These are phyloP conservation scores for Pteronura brasiliensis DNA, from an alignment of 2,113 vertebrate species.

Conservation along the genomic window DNA sequence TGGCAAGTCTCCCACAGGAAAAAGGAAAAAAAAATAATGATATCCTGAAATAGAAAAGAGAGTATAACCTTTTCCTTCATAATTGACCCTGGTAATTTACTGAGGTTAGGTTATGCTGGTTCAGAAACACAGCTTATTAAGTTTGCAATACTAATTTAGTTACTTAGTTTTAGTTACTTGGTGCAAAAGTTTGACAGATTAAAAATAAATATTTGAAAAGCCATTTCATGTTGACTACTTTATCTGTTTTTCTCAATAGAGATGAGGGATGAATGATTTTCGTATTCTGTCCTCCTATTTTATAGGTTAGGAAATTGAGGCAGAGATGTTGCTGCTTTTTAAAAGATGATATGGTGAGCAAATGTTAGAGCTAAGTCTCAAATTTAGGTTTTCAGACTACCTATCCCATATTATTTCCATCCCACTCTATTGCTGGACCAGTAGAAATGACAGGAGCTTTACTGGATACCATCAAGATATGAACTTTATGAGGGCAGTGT, in stretches of 20 bases:
- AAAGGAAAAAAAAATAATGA: neutral
- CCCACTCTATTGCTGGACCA: neutral
- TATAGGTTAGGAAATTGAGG: neutral
- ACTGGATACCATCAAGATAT: neutral
- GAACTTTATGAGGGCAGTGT: neutral
- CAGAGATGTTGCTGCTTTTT: neutral
- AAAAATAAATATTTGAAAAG: slow-evolving; percentile 3
- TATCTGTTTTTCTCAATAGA: neutral
- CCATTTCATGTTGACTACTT: neutral
- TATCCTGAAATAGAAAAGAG: slow-evolving; percentile 52
- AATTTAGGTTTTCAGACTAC: neutral
- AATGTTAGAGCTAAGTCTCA: neutral
- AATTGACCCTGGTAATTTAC: slow-evolving; percentile 41
- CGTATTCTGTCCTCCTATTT: neutral
- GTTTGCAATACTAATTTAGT: neutral
- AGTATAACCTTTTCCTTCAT: slow-evolving; percentile 41
- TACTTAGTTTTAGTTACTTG: neutral
- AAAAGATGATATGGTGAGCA: neutral
- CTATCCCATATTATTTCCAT: neutral
- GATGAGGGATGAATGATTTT: neutral
- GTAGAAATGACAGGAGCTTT: neutral
- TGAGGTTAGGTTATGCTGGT: neutral
- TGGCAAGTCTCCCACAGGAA: slow-evolving; percentile 58
- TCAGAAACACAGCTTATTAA: neutral
- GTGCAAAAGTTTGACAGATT: neutral